A percentile compares a stretch with the other conserved stretches of the same genome.
Conservation (phyloP, 2,888 invertebrate genomes). For the Maniola hyperantus region DNA sequence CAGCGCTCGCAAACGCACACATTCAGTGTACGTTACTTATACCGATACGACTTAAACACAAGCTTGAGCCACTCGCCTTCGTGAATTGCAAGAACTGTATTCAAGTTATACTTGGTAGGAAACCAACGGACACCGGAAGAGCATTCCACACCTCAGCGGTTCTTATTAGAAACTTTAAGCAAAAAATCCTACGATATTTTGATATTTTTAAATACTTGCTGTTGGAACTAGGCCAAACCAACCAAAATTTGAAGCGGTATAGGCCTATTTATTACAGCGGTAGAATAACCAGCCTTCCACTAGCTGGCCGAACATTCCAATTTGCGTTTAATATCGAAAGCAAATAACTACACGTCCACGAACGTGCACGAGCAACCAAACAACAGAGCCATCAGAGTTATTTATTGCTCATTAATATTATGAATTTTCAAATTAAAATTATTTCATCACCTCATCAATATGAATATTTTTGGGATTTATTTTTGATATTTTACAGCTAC, state of each 20-base stretch:
- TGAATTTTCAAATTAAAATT: slow-evolving; percentile 20
- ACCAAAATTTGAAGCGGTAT: not conserved
- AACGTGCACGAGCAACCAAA: not conserved
- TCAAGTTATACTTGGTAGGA: no score
- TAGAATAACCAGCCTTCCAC: not conserved
- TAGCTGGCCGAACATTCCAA: not conserved
- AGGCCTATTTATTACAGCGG: no score
- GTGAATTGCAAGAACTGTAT: no score
- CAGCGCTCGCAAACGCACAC: no score
- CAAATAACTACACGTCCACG: not conserved
- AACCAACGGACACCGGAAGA: no score
- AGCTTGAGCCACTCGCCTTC: no score
- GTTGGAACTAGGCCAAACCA: not conserved
- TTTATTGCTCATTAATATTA: slow-evolving; percentile 14
- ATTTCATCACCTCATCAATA: slow-evolving; percentile 4
- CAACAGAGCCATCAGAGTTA: slow-evolving; percentile 3
- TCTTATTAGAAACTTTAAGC: no score
- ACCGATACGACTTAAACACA: no score
- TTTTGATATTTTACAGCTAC: not conserved
- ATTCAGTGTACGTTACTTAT: no score
- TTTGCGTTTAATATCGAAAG: slow-evolving; percentile 21
- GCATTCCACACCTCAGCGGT: no score
- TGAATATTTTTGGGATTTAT: not conserved
- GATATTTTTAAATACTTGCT: not conserved
- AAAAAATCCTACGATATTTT: no score